Evolutionary conservation across 2,888 invertebrate genomes (phyloP).

Genomic region (Acleris emargana): DNA sequence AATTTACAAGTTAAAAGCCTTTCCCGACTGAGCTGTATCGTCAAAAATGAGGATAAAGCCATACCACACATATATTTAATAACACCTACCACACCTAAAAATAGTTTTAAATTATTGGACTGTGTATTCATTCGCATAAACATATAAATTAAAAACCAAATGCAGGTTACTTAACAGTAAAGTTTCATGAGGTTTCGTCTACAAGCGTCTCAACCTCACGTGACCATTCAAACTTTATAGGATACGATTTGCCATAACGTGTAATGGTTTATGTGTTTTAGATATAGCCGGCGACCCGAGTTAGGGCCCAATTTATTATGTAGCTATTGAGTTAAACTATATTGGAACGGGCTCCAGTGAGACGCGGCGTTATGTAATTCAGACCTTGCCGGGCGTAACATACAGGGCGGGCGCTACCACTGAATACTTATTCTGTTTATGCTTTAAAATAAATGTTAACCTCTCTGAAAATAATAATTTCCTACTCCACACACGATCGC

Average conservation of each 20-base stretch:
- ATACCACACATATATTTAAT: no score
- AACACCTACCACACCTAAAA: no score
- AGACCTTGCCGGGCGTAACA: slow-evolving; percentile 27
- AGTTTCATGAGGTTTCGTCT: not conserved
- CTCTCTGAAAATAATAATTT: no score
- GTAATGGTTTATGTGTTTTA: slow-evolving; percentile 19
- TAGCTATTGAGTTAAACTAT: slow-evolving; percentile 6
- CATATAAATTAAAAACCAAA: no score
- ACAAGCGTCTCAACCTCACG: slow-evolving; percentile 13
- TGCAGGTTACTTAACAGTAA: not conserved
- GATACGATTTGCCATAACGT: slow-evolving; percentile 16
- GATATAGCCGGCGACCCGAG: slow-evolving; percentile 7
- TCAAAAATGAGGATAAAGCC: no score
- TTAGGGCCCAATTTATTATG: slow-evolving; percentile 12
- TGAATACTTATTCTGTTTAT: slow-evolving; percentile 26
- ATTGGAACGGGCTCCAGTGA: slow-evolving; percentile 24
- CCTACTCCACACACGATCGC: no score
- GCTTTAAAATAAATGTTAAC: not conserved
- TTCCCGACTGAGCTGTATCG: no score
- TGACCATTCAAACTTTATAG: slow-evolving; percentile 24
- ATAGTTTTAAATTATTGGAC: no score
- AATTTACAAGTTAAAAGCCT: no score
- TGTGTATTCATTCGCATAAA: no score
- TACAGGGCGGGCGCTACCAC: slow-evolving; percentile 22
- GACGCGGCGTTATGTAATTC: slow-evolving; percentile 32